Percentiles rank a stretch among this genome's conserved stretches.
Conservation (phyloP, 2,797 vertebrate species). For the Meda fulgida region DNA sequence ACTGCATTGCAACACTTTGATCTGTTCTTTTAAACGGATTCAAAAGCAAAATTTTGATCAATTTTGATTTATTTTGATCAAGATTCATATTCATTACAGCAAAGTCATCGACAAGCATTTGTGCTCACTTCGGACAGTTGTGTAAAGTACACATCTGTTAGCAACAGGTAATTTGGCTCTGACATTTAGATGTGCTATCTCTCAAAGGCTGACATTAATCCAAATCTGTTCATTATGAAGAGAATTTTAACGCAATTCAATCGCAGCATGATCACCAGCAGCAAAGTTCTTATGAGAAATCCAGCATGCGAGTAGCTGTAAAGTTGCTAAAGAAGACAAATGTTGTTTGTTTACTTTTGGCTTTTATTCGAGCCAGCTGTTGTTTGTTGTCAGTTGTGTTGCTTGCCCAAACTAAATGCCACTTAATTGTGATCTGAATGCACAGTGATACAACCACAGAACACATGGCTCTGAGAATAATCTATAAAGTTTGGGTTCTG, state of each 20-base stretch:
- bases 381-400: constrained; percentile 51
- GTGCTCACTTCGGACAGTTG: neutral
- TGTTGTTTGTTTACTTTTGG: constrained; percentile 38
- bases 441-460: constrained; percentile 5
- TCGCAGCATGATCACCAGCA: constrained; percentile 11
- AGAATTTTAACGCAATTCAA: neutral
- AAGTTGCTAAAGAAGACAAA: constrained; percentile 46
- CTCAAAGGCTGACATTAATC: constrained; percentile 37
- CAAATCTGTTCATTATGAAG: constrained; percentile 14
- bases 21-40: neutral
- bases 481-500: neutral
- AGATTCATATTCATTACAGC: neutral
- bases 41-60: too few relatives aligned
- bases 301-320: neutral
- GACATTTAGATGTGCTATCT: constrained; percentile 34
- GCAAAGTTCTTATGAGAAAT: constrained; percentile 18
- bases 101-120: neutral
- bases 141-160: constrained; percentile 23
- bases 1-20: too few relatives aligned
- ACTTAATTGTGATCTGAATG: constrained; percentile 30
- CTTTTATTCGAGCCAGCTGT: constrained; percentile 43
- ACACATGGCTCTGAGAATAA: constrained; percentile 11
- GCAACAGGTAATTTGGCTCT: constrained; percentile 33
- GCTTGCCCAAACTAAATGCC: constrained; percentile 37
- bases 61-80: too few relatives aligned